Base-by-base conservation (phyloP, 1,140 invertebrate species). In the Nephila pilipes region DNA sequence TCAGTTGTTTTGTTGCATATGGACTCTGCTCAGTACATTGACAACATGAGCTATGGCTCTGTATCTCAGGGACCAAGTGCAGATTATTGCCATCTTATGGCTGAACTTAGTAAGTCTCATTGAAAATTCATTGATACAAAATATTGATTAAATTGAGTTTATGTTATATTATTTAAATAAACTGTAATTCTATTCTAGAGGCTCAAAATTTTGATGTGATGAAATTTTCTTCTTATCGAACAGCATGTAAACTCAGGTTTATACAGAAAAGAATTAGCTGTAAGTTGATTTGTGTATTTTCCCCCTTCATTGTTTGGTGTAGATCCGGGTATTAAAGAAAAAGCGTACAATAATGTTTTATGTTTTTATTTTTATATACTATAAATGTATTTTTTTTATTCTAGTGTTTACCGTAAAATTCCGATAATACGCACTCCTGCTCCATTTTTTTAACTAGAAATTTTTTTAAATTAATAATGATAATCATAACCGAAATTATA, bases 181-280 rank as follows among this genome's bases (percentile, higher is more conserved):
- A 25, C 22, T 83, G n/a, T 89, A 25, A 81, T 32, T 69, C 46
- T 93, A 94, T 95, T 96, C 87, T 94, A 96, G 96, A 98, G 93
- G 97, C 97, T 93, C 98, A 99, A 95, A 98, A 99, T 95, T 99
- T 98, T 95, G 98, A 99, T 95, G 97, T 98, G 81, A 99, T 99
- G 94, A 96, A 99, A 94, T 99, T 99, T 96, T 98, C 99, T 85
- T 99, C 98, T 10, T 99, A 99, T 95, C 96, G 99, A 93, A 99
- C 99, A 55, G 99, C 99, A 1, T 99, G 98, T 94, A 99, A 99
- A 96, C 96, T 99, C 25, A 96, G 99, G 95, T 99, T 99, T 96
- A 98, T 99, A 94, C 99, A 99, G 95, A 99, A 99, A 96, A 99
- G 99, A 96, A 98, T 98, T 93, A 98, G 99, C 93, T 95, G 96